phyloP scores from a whole-genome alignment of 2,888 invertebrate genomes.

The Cataglyphis albicans region DNA sequence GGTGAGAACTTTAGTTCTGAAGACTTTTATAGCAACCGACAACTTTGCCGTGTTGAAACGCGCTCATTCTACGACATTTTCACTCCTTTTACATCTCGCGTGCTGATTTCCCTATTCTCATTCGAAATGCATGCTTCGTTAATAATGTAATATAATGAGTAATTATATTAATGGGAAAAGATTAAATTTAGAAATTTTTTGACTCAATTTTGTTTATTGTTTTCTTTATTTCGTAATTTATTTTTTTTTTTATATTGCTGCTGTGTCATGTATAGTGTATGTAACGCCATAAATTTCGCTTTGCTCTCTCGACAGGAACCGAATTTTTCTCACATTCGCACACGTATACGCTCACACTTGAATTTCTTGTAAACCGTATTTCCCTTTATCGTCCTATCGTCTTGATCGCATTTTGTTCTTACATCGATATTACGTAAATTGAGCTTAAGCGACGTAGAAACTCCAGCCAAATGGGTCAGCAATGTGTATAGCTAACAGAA shows the following conservation, averaged over 20 bases:
- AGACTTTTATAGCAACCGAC: constrained; percentile 60
- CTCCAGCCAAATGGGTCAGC: constrained; percentile 76
- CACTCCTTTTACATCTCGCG: constrained; percentile 10
- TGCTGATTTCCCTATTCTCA: constrained; percentile 16
- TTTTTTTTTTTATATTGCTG: constrained; percentile 8
- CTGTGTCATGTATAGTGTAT: constrained; percentile 11
- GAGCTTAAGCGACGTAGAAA: constrained; percentile 74
- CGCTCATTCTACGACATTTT: constrained; percentile 46
- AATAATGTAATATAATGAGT: not conserved
- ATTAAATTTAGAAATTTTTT: constrained; percentile 9
- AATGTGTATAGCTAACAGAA: constrained; percentile 52
- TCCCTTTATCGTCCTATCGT: constrained; percentile 21
- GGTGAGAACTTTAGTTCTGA: constrained; percentile 67
- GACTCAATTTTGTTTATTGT: not conserved
- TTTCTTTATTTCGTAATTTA: not conserved
- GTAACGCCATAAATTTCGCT: constrained; percentile 25
- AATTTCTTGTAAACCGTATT: constrained; percentile 20
- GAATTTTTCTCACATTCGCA: constrained; percentile 31
- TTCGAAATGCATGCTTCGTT: not conserved
- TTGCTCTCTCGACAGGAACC: constrained; percentile 2
- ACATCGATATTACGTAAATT: constrained; percentile 77
- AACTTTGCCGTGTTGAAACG: constrained; percentile 53
- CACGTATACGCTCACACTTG: constrained; percentile 18
- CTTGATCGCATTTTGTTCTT: constrained; percentile 48
- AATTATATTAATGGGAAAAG: not conserved